A percentile compares a stretch with the other conserved stretches of the same genome.
Conservation (phyloP, 2,797 vertebrate genomes). For the Microchirus variegatus region DNA sequence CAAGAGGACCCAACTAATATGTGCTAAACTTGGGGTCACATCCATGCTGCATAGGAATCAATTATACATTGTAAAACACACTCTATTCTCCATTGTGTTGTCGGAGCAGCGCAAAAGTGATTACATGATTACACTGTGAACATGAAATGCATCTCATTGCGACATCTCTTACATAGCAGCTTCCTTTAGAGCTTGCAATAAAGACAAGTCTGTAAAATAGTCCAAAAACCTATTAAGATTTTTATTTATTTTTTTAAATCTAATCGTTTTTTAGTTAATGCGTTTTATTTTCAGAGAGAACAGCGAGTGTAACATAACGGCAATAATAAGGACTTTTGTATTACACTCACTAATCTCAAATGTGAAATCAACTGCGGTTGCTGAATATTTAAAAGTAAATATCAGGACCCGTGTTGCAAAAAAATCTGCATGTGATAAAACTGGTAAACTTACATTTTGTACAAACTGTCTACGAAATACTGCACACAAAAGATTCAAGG, state of each 20-base stretch:
- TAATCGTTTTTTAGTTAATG: no score
- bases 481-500: no score
- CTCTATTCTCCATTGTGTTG: conserved; percentile 20
- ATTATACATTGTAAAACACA: not conserved
- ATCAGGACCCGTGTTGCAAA: no score
- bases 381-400: no score
- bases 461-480: no score
- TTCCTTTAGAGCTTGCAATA: conserved; percentile 32
- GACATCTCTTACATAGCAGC: conserved; percentile 35
- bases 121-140: conserved; percentile 38
- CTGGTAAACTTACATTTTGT: no score
- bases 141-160: conserved; percentile 39
- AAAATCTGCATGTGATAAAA: no score
- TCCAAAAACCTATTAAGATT: conserved; percentile 12
- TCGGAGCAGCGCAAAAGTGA: conserved; percentile 34
- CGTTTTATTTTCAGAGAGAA: conserved; percentile 26
- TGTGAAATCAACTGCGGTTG: no score
- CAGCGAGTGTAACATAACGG: not conserved
- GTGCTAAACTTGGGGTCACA: no score
- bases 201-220: conserved; percentile 43
- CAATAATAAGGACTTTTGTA: not conserved
- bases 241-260: conserved; percentile 22
- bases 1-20: not conserved
- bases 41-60: no score
- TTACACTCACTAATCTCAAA: not conserved